Evolutionary conservation across 2,113 vertebrate genomes (phyloP).

Genomic region (Pantherophis guttatus): DNA sequence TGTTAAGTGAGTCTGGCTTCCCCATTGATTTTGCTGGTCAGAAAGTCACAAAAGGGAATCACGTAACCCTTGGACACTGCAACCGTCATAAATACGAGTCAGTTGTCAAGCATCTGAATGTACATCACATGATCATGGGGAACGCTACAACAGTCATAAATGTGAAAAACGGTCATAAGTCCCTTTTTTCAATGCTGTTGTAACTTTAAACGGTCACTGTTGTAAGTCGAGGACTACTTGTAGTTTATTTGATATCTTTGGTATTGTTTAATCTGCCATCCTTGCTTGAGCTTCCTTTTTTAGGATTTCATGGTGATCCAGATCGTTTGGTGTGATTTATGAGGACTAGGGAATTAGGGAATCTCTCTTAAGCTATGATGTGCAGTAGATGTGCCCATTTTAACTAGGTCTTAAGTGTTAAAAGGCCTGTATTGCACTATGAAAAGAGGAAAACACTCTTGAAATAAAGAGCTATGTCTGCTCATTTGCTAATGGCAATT

Average conservation of each 20-base stretch:
- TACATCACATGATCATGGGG: too few relatives aligned
- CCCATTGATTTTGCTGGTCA: too few relatives aligned
- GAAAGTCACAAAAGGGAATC: too few relatives aligned
- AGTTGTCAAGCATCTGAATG: too few relatives aligned
- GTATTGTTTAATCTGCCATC: background rate
- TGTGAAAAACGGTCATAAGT: too few relatives aligned
- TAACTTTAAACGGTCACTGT: too few relatives aligned
- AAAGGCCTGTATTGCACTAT: background rate
- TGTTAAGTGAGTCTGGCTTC: too few relatives aligned
- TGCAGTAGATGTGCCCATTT: background rate
- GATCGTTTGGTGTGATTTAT: background rate
- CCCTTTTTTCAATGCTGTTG: too few relatives aligned
- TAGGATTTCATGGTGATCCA: background rate
- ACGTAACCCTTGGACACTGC: too few relatives aligned
- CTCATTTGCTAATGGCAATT: conserved; percentile 8
- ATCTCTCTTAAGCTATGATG: background rate
- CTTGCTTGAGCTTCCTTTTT: background rate
- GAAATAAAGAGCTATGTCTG: background rate
- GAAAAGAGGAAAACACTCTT: background rate
- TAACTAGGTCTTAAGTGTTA: background rate
- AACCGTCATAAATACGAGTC: too few relatives aligned
- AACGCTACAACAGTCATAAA: too few relatives aligned
- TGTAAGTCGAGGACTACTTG: too few relatives aligned
- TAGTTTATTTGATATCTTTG: background rate
- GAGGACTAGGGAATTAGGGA: background rate